Percentiles rank a stretch among this genome's conserved stretches.
Evolutionary conservation across 2,113 vertebrate species (phyloP).

Genomic region (Malurus alboscapulatus): DNA sequence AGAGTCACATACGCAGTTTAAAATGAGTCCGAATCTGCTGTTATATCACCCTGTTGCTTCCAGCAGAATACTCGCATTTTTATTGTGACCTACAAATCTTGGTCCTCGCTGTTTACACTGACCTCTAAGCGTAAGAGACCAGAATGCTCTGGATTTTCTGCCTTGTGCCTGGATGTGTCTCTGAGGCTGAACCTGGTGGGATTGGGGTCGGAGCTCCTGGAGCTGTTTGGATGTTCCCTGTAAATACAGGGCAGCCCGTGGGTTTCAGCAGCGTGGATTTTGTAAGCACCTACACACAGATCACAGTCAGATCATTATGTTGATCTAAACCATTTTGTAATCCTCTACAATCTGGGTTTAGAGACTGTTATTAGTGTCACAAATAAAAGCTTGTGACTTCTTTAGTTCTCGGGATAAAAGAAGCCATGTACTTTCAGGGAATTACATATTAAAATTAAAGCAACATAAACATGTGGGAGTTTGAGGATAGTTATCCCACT

Average conservation of each 20-base stretch:
- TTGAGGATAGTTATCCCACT: not conserved
- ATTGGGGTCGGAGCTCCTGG: not conserved
- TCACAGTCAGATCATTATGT: constrained; percentile 48
- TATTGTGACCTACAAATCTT: not conserved
- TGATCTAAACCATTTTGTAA: constrained; percentile 64
- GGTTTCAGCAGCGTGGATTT: not conserved
- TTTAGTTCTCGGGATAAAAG: constrained; percentile 23
- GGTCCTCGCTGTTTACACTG: not conserved
- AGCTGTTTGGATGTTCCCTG: not conserved
- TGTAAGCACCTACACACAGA: constrained; percentile 55
- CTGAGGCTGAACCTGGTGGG: fast-evolving
- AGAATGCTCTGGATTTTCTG: not conserved
- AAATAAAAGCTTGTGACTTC: constrained; percentile 58
- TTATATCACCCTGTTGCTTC: not conserved
- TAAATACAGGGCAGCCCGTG: not conserved
- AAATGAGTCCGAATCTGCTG: not conserved
- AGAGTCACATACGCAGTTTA: not conserved
- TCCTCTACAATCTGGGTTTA: constrained; percentile 65
- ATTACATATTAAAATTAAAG: constrained; percentile 5
- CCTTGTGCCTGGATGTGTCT: not conserved
- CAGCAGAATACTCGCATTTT: not conserved
- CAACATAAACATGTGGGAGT: not conserved
- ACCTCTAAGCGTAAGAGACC: not conserved
- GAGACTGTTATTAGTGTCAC: constrained; percentile 63
- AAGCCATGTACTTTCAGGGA: not conserved